Evolutionary conservation across 2,797 vertebrate genomes (phyloP).

Genomic region (Lates japonicus): DNA sequence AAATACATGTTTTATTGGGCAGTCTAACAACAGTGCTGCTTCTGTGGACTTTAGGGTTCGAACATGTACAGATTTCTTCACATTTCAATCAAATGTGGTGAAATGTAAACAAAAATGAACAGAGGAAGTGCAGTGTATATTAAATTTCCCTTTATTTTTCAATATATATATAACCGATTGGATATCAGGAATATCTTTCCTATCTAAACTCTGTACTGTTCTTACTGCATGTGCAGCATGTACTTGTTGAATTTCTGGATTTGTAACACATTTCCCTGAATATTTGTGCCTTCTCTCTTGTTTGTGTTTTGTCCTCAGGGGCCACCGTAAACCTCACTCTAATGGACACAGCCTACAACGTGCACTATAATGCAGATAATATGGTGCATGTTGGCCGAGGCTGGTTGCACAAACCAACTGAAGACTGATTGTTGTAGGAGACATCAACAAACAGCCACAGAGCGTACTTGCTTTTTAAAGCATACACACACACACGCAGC

Average conservation of each 20-base stretch:
- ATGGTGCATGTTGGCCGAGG: conserved; percentile 17
- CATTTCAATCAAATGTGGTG: too few relatives aligned
- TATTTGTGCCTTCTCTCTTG: background rate
- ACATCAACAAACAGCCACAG: conserved; percentile 50
- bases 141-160: too few relatives aligned
- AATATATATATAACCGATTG: too few relatives aligned
- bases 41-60: too few relatives aligned
- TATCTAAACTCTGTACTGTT: too few relatives aligned
- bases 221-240: background rate
- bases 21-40: too few relatives aligned
- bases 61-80: too few relatives aligned
- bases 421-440: conserved; percentile 25
- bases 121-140: too few relatives aligned
- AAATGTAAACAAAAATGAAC: too few relatives aligned
- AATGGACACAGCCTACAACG: background rate
- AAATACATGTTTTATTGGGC: too few relatives aligned
- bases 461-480: conserved; percentile 54
- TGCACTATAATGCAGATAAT: conserved; percentile 35
- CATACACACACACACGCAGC: conserved; percentile 26
- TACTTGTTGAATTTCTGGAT: background rate
- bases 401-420: conserved; percentile 41
- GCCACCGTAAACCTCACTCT: background rate
- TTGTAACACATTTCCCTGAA: background rate
- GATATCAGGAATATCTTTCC: too few relatives aligned
- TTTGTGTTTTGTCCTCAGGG: background rate